A percentile compares a stretch with the other conserved stretches of the same genome.
phyloP scores from a whole-genome alignment of 2,113 vertebrate genomes.

The Mixornis gularis region DNA sequence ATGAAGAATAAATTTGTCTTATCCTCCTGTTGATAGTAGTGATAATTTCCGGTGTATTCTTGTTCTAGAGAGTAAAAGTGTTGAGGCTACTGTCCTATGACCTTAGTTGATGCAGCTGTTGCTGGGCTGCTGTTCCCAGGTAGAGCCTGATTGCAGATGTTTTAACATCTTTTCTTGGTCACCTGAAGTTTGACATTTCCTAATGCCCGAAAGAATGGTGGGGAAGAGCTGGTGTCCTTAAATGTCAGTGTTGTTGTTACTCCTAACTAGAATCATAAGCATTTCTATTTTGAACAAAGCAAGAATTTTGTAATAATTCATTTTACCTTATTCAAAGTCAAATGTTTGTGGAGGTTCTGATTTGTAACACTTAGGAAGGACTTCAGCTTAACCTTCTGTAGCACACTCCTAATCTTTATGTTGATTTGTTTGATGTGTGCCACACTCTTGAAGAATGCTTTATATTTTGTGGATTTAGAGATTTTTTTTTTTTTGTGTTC shows the following conservation, averaged over 20 bases:
- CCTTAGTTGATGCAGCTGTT: not conserved
- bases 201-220: not conserved
- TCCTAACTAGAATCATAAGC: too few species aligned
- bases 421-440: too few species aligned
- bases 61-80: not conserved
- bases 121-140: not conserved
- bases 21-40: not conserved
- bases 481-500: not conserved
- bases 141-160: not conserved
- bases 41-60: not conserved
- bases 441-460: too few species aligned
- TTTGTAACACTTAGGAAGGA: too few species aligned
- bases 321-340: too few species aligned
- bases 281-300: too few species aligned
- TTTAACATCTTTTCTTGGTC: not conserved
- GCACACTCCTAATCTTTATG: too few species aligned
- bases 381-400: too few species aligned
- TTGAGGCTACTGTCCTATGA: not conserved
- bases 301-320: too few species aligned
- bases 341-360: too few species aligned
- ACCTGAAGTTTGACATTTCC: not conserved
- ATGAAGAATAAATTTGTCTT: not conserved
- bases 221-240: not conserved
- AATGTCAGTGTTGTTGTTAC: too few species aligned
- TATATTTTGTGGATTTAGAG: not conserved